Base-by-base conservation (phyloP, 92 coral and sea anemone genomes). In the Zoanthus sansibaricus region DNA sequence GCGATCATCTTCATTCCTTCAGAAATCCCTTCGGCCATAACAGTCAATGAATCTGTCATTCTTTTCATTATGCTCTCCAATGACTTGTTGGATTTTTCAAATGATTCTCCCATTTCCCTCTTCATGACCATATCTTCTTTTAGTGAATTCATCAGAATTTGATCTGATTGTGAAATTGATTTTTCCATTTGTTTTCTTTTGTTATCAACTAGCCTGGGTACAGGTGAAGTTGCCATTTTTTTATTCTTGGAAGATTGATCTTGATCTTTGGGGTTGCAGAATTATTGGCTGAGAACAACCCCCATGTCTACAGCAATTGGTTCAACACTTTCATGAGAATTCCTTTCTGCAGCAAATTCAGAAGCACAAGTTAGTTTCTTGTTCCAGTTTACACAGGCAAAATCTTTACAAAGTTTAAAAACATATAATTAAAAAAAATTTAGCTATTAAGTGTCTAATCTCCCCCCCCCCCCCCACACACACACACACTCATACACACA, bases 1-100 rank as follows among this genome's bases (percentile, higher is more conserved):
- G 88, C 88, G 59, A 73, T 72, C 82, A 85, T 85, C 88, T 79
- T 85, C 82, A 85, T 85, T 15, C 88, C 88, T 71, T 78, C 7
- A 7, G 88, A 72, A 85, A 74, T 85, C 5, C 88, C 82, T 85
- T 85, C 88, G 17, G 82, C 88, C 82, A 85, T 72, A 21, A 51
- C 18, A 72, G 88, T 30, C 72, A 85, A 71, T 72, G 82, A 85
- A 17, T 72, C 88, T 13, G 82, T 85, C 82, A 85, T 85, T 71
- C 77, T 85, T 74, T 72, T 74, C 88, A 85, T 72, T 55, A 73
- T 58, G 47, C 79, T 85, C 59, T 85, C 71, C 59, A 72, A 74
- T 10, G 88, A 71, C 54, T 85, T 72, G 58, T 85, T 85, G 55
- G 88, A 85, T 7, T 85, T 85, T 59, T 59, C 68, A 59, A 86